Conservation (phyloP, 2,113 vertebrate species). For the Oplegnathus fasciatus region DNA sequence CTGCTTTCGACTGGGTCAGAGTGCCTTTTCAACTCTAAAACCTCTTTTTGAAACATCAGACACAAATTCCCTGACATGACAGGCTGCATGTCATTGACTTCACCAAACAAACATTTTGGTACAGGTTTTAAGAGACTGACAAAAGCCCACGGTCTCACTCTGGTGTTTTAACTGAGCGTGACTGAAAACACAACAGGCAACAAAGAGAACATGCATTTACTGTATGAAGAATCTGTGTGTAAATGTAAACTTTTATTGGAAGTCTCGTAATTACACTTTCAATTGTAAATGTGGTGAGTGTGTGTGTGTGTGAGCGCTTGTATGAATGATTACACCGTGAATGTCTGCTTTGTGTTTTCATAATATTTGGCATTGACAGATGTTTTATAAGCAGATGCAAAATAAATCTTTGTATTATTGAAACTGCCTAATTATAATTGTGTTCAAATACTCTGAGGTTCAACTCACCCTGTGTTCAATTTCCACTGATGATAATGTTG, state of each 20-base stretch:
- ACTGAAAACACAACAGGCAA: conserved; percentile 6
- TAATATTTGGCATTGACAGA: conserved; percentile 43
- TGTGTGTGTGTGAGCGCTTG: not conserved
- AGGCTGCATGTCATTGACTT: conserved; percentile 10
- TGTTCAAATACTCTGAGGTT: not conserved
- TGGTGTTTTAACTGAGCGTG: conserved; percentile 41
- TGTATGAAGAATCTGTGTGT: conserved; percentile 33
- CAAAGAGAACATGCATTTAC: conserved; percentile 35
- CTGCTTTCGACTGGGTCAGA: conserved; percentile 33
- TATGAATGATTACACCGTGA: conserved; percentile 5
- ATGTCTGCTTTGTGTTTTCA: conserved; percentile 52
- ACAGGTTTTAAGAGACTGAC: conserved; percentile 51
- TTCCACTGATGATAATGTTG: not conserved
- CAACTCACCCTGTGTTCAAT: not conserved
- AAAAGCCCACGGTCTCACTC: conserved; percentile 8
- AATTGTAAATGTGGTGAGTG: conserved; percentile 17
- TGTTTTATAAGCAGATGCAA: conserved; percentile 61
- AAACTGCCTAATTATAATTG: not conserved
- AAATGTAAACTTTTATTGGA: conserved; percentile 46
- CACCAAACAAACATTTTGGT: conserved; percentile 34
- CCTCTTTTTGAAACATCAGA: conserved; percentile 30
- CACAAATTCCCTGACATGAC: conserved; percentile 10
- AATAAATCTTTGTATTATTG: conserved; percentile 64
- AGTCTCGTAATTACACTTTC: conserved; percentile 39
- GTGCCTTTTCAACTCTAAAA: conserved; percentile 37